Evolutionary conservation across 2,113 vertebrate species (phyloP).

Genomic region (Orientallactaga bullata): DNA sequence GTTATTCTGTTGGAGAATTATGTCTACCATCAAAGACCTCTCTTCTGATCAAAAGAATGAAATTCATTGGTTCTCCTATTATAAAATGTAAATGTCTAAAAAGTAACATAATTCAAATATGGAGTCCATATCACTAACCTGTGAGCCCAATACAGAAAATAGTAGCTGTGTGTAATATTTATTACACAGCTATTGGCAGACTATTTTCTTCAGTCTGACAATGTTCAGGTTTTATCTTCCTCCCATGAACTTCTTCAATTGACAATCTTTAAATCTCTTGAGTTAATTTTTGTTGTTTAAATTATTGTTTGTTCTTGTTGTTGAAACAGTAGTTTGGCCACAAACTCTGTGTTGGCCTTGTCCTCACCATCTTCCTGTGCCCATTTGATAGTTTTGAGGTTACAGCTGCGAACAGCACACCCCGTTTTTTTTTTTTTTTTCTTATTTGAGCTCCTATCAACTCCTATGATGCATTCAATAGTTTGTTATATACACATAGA

Average conservation of each 20-base stretch:
- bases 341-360: not conserved
- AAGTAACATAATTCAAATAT: too few species aligned
- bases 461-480: not conserved
- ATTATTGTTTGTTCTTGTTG: not conserved
- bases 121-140: too few species aligned
- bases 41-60: not conserved
- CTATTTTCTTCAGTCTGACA: not conserved
- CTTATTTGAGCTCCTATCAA: not conserved
- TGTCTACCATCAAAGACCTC: not conserved
- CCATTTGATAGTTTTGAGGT: not conserved
- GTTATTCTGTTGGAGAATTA: not conserved
- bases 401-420: rapidly evolving
- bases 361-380: not conserved
- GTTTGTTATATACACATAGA: not conserved
- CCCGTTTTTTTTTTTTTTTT: not conserved
- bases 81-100: not conserved
- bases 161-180: not conserved
- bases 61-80: not conserved
- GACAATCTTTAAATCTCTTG: not conserved
- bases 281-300: not conserved
- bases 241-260: not conserved
- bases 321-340: not conserved
- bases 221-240: not conserved
- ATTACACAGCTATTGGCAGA: not conserved
- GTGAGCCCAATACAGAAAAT: not conserved